Evolutionary conservation across 2,797 vertebrate species (phyloP).

Genomic region (Tadarida brasiliensis): DNA sequence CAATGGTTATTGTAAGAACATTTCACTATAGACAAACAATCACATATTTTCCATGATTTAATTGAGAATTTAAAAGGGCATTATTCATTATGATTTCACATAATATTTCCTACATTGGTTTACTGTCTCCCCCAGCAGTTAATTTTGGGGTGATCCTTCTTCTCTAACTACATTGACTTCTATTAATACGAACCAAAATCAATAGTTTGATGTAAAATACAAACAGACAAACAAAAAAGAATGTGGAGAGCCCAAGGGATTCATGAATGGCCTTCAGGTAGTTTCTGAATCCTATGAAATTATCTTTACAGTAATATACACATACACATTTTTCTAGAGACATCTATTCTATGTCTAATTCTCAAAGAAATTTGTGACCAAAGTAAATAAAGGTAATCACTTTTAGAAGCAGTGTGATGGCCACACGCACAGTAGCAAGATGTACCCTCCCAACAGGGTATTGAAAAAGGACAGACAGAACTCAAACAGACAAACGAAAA

Average conservation of each 20-base stretch:
- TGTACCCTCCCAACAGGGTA: not conserved
- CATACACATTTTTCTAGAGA: not conserved
- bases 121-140: not conserved
- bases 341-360: not conserved
- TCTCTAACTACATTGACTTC: not conserved
- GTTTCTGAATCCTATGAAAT: not conserved
- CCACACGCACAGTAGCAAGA: not conserved
- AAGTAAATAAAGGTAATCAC: not conserved
- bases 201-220: not conserved
- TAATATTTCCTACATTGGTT: not conserved
- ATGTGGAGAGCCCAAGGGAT: not conserved
- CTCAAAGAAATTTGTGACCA: not conserved
- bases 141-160: not conserved
- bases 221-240: not conserved
- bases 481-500: not conserved
- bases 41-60: not conserved
- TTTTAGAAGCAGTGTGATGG: not conserved
- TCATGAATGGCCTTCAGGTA: not conserved
- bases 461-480: not conserved
- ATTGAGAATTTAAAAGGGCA: not conserved
- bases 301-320: not conserved
- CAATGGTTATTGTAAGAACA: not conserved
- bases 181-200: not conserved
- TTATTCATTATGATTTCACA: not conserved
- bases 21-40: not conserved